Base-by-base conservation (phyloP, 2,888 invertebrate genomes). In the Apodemia mormo region DNA sequence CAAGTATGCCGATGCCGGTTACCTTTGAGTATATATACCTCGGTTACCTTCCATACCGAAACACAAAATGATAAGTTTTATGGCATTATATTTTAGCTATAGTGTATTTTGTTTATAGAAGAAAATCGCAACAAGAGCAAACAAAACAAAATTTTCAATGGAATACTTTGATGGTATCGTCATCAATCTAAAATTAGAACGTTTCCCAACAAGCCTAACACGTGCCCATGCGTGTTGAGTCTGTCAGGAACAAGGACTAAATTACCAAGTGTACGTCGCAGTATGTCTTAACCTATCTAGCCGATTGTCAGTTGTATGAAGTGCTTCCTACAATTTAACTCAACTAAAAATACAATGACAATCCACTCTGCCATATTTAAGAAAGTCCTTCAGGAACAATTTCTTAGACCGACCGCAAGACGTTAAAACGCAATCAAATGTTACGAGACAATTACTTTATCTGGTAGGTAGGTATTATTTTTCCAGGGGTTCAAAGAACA, bases 141-240 rank as follows among this genome's bases (percentile, higher is more conserved):
- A 74, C 74, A 74, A 82, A 85, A 83, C 83, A 82, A 79, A 79
- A 82, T 81, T 84, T 82, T 81, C 82, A 85, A 82, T 84, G 83
- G 82, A 84, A 89, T 89, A 84, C 85, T 87, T 86, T 75, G 81
- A 80, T 78, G 80, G 82, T 86, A 85, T 82, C 85, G 86, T 90
- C 87, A 85, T 79, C 77, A 61, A 69, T 82, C 89, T 89, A 90
- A 87, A 91, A 87, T 89, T 91, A 90, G 85, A 73, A 45, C 40
- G 75, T 81, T 81, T 83, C 82, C 80, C 84, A 84, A 83, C 85
- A 78, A 80, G 82, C 80, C 82, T 79, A 81, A 82, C 52, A 81
- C 81, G 79, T 80, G 82, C 81, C 80, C 83, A 84, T 86, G 33
- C 30, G 66, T 82, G 84, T 85, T 85, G 87, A 88, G 30, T 86